Base-by-base conservation (phyloP, 2,888 invertebrate genomes). In the Entomobrya multifasciata region DNA sequence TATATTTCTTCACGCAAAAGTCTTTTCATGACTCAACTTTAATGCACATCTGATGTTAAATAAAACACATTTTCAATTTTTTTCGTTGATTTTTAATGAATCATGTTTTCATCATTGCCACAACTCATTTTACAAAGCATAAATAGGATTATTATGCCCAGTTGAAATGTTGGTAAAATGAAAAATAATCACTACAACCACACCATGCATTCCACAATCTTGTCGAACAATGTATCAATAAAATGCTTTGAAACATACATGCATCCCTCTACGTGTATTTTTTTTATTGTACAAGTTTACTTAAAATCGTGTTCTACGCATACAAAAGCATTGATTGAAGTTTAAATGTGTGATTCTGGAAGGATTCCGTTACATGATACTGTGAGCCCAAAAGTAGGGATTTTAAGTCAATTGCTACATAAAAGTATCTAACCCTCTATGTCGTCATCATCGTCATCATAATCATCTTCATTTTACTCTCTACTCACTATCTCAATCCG, bases 11-110 rank as follows among this genome's bases (percentile, higher is more conserved):
- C 47, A 15, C 25, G 15, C 11, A 8, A 10, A 5, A 36, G 44
- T 15, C 3, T 72, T 62, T 82, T 67, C 52, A 67, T 52, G 79
- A 30, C 15, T 36, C 55, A 10, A 20, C 27, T 77, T 80, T 82
- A 74, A 82, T 82, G 82, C 74, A 74, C 5, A 72, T 60, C 36
- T 17, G 57, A 4, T 81, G 57, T 70, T 17, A 25, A 27, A 25
- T 13, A 22, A 36, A 44, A 70, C 2, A 60, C 13, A 15, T 52
- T 79, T 52, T 79, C 41, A 36, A 3, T 49, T 81, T 79, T 67
- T 27, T 27, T 49, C 6, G n/a, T 65, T 52, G 52, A 65, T 79
- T 79, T 5, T 10, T 67, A 67, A 67, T 67, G 67, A 67, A 44
- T 67, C 67, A 44, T 67, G 49, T 27, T 72, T 72, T 72, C 52